Base-by-base conservation (phyloP, 2,888 invertebrate species). In the Trichopoda pennipes region DNA sequence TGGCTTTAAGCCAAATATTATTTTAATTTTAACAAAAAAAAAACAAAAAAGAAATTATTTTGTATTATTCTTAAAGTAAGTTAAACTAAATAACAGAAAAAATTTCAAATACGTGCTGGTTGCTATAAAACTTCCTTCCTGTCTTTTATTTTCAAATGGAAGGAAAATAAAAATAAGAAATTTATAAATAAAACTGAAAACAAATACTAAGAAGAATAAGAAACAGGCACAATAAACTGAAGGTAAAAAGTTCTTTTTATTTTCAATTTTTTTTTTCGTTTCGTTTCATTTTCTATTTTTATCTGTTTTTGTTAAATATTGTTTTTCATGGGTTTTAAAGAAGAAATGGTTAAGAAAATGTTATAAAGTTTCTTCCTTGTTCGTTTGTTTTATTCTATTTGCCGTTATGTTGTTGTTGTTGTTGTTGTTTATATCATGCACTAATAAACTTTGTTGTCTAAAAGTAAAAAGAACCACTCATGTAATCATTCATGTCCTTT, bases 141-240 rank as follows among this genome's bases (percentile, higher is more conserved):
- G 63, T 70, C 14, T 74, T 16, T 51, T 51, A 9, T 23, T 28
- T 53, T 14, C 10, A 21, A 55, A 8, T 12, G 2, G 23, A 9
- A 74, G 28, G n/a, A 35, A 47, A 56, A 4, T 9, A 35, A 32
- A n/a, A 19, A 21, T 63, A 32, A 28, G 3, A 44, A 55, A 47
- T 19, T 51, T 55, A 55, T 51, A 19, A 51, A 42, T n/a, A 8
- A 51, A 66, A 68, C 64, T 66, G 58, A 51, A 70, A 77, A 61
- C 51, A 77, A 76, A 76, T 61, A 21, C 55, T 63, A 23, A 70
- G 53, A 35, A 70, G 53, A 35, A 61, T 58, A 75, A 55, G 61
- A 56, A 78, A 78, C 74, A 58, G 81, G 73, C 74, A 82, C 68
- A 79, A 79, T 66, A 79, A 72, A 79, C 78, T 78, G 58, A 32